Base-by-base conservation (phyloP, 2,113 vertebrate genomes). In the Philantomba maxwellii region DNA sequence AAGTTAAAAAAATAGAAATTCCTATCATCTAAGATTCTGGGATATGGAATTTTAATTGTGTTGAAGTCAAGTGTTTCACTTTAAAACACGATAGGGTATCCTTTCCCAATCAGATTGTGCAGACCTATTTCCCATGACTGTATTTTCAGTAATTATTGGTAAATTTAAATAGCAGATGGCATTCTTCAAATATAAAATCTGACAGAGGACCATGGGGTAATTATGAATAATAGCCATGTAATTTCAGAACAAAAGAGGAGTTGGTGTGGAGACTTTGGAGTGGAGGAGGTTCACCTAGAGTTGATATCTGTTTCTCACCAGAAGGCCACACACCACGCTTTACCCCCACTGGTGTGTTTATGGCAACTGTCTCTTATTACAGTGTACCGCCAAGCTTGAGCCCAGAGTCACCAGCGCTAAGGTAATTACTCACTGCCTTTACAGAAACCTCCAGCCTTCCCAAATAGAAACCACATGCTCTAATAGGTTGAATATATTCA, bases 381-480 rank as follows among this genome's bases (percentile, higher is more conserved):
- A 99, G 98, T 99, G 97, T 96, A 89, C 98, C 43, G 96, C 98
- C 98, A 94, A 98, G 98, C 98, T 97, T 97, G 98, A 98, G 98
- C 98, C 97, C 98, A 98, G 97, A 98, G 98, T 98, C 98, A 98
- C 98, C 99, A 98, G 98, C 90, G 96, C 98, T 49, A 96, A 98
- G 98, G 98, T 99, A 99, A 99, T 99, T 99, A 99, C 98, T 99
- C 98, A 98, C 98, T 98, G 98, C 98, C 98, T 98, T 99, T 87
- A 7, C 98, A 98, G 97, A 98, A 98, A 98, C 98, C 98, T 98
- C 99, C 99, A 99, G 99, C 99, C 99, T 99, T 98, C 98, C 98
- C 98, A 99, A 99, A 99, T 99, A 99, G 99, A 99, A 99, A 99
- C 99, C 99, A 99, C 99, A 99, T 99, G 99, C 99, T 98, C 98